phyloP scores from a whole-genome alignment of 2,888 invertebrate genomes.

The Scaptomyza caliginosa region DNA sequence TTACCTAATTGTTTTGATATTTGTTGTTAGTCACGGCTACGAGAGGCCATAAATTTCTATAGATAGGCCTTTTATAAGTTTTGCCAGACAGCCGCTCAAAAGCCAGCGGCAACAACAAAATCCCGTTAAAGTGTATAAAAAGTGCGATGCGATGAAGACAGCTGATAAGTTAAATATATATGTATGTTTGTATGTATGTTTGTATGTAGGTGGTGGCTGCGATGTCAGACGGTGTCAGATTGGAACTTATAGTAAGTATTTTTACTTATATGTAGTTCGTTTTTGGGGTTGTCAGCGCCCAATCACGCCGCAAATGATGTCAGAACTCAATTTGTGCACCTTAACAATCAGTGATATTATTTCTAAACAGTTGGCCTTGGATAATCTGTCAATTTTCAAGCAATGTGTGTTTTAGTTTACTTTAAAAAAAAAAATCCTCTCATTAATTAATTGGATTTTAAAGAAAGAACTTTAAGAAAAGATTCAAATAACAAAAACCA shows the following conservation, averaged over 20 bases:
- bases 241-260: conserved; percentile 13
- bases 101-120: background rate
- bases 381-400: too few relatives aligned
- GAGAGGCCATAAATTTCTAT: conserved; percentile 24
- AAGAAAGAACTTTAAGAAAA: background rate
- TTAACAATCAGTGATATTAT: conserved; percentile 1
- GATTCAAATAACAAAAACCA: background rate
- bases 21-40: conserved; percentile 66
- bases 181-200: background rate
- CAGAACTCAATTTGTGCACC: conserved; percentile 27
- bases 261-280: conserved; percentile 17
- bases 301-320: conserved; percentile 47
- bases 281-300: conserved; percentile 37
- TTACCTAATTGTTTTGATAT: conserved; percentile 63
- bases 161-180: conserved; percentile 44
- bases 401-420: too few relatives aligned
- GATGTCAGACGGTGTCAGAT: conserved; percentile 62
- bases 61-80: conserved; percentile 48
- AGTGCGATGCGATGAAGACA: conserved; percentile 52
- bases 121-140: conserved; percentile 33
- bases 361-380: background rate
- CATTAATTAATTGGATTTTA: background rate
- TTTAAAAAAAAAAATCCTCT: background rate
- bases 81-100: conserved; percentile 56
- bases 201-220: conserved; percentile 24